Evolutionary conservation across 2,888 invertebrate species (phyloP).

Genomic region (Erannis defoliaria): DNA sequence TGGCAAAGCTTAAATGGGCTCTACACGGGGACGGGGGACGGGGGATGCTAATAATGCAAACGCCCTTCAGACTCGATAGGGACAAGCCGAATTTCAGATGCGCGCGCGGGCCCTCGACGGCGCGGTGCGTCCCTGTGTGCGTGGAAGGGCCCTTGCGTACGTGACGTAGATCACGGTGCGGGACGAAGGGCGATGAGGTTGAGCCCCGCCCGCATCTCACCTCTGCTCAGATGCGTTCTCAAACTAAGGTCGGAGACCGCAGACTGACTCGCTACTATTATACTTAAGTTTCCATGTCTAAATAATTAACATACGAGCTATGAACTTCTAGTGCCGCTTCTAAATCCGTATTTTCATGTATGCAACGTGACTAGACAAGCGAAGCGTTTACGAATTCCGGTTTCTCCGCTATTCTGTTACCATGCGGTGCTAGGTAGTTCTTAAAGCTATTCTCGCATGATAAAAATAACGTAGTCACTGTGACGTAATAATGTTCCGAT

Average conservation of each 20-base stretch:
- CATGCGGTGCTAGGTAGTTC: conserved; percentile 55
- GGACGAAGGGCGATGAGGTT: conserved; percentile 59
- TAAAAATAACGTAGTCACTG: conserved; percentile 63
- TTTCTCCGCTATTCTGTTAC: conserved; percentile 74
- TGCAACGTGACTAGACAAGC: conserved; percentile 59
- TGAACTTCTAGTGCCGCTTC: conserved; percentile 59
- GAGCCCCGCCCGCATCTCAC: conserved; percentile 69
- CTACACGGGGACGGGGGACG: conserved; percentile 56
- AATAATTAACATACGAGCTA: conserved; percentile 63
- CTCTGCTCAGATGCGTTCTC: conserved; percentile 69
- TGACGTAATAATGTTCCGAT: conserved; percentile 43
- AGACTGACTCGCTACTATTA: conserved; percentile 52
- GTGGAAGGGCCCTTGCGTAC: conserved; percentile 76
- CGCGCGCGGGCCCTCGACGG: conserved; percentile 74
- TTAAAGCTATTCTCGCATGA: conserved; percentile 57
- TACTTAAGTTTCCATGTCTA: conserved; percentile 52
- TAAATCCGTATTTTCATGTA: conserved; percentile 41
- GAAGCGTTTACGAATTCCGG: conserved; percentile 71
- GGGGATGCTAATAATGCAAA: conserved; percentile 77
- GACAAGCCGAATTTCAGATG: conserved; percentile 61
- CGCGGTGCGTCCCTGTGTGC: conserved; percentile 57
- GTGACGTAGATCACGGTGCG: conserved; percentile 68
- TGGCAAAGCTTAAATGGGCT: conserved; percentile 48
- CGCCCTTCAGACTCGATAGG: conserved; percentile 78
- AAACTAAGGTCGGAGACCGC: conserved; percentile 68